Base-by-base conservation (phyloP, 2,888 invertebrate genomes). In the Zeuzera pyrina region DNA sequence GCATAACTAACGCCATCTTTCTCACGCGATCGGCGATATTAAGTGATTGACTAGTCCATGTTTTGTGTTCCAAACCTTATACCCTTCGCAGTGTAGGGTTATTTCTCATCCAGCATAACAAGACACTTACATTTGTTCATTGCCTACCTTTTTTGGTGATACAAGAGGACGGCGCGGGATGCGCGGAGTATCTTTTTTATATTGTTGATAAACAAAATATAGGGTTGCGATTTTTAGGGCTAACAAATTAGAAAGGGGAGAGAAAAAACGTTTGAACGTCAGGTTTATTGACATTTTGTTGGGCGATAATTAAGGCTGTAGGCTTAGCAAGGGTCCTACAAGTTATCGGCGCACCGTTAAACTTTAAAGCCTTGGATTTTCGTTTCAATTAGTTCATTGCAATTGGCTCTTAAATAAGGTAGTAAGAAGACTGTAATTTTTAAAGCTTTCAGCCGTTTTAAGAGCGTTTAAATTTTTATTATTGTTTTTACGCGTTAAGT, bases 281-380 rank as follows among this genome's bases (percentile, higher is more conserved):
- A 71, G 65, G 67, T 74, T 77, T 78, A 81, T 77, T 78, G 78
- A 78, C 76, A 74, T 76, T 78, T 72, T 58, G 69, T 65, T 61
- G 60, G 58, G 64, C 66, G 61, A 72, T 78, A 74, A 77, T 79
- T 74, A 78, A 76, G 23, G 30, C 22, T 30, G 19, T 11, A 31
- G 69, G 76, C 62, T 76, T 72, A 72, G 58, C 48, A 56, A 61
- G 63, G 66, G 61, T 46, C 44, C 47, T 44, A 45, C 45, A 58
- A 64, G 67, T 59, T 74, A 26, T 73, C 59, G 65, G 56, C 65
- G 63, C 55, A 52, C 61, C 62, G 66, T 76, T 59, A 71, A 68
- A 72, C 66, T 68, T 72, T 61, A 65, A 66, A 64, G 52, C 54
- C 12, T 41, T 39, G 57, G 52, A 60, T 69, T 71, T 66, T 68